Percentiles rank a stretch among this genome's conserved stretches.
Conservation (phyloP, 2,888 invertebrate species). For the Lamellibrachia satsuma region DNA sequence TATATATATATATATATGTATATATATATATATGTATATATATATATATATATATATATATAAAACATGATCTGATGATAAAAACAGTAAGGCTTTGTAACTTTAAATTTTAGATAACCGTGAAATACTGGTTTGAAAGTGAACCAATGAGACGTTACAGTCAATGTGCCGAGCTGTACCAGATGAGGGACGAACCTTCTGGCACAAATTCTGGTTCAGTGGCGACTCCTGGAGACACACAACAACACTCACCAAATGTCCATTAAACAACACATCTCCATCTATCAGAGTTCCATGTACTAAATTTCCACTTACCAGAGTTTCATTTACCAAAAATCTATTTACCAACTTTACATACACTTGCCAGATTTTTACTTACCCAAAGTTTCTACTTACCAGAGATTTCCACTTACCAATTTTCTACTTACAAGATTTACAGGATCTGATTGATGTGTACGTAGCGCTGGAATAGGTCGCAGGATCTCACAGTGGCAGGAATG, state of each 20-base stretch:
- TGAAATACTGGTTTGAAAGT: neutral
- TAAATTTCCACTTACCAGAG: neutral
- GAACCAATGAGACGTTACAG: neutral
- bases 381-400: neutral
- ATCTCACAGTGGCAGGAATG: neutral
- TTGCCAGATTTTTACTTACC: neutral
- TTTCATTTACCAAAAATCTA: neutral
- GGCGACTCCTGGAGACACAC: neutral
- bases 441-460: neutral
- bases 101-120: neutral
- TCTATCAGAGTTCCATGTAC: neutral
- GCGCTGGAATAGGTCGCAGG: neutral
- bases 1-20: no score
- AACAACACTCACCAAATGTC: neutral
- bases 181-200: neutral
- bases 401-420: neutral
- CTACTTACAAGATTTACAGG: neutral
- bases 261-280: neutral
- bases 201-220: neutral
- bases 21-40: no score
- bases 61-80: no score
- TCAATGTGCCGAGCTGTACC: neutral
- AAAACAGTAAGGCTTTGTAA: no score
- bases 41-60: no score
- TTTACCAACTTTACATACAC: neutral